Evolutionary conservation across 2,888 invertebrate genomes (phyloP).

Genomic region (Apamea crenata): DNA sequence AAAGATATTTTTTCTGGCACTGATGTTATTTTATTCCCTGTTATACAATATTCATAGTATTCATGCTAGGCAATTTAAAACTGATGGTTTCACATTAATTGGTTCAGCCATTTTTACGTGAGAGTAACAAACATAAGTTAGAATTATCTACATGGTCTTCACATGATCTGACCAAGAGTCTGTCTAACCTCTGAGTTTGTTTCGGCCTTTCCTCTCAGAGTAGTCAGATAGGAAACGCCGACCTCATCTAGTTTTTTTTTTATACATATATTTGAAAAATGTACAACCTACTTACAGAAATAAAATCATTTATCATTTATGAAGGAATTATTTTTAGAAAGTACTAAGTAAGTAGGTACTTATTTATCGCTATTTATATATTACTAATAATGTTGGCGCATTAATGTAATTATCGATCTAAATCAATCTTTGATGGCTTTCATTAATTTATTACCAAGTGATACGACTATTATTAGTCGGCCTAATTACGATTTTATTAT

Average conservation of each 20-base stretch:
- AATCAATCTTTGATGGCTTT: slow-evolving; percentile 25
- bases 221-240: neutral
- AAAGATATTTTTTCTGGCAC: slow-evolving; percentile 12
- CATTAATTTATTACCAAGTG: slow-evolving; percentile 17
- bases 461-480: slow-evolving; percentile 7
- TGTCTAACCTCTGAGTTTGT: neutral
- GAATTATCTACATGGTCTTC: neutral
- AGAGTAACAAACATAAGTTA: neutral
- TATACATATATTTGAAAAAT: too few relatives aligned
- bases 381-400: slow-evolving; percentile 12
- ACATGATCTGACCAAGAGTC: neutral
- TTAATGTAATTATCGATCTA: slow-evolving; percentile 1
- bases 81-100: slow-evolving; percentile 29
- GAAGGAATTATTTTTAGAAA: neutral
- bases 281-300: neutral
- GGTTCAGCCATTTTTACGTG: slow-evolving; percentile 7
- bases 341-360: neutral
- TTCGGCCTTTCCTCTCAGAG: neutral
- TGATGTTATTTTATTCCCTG: slow-evolving; percentile 15
- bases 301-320: neutral
- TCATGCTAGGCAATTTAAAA: slow-evolving; percentile 12
- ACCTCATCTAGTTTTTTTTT: too few relatives aligned
- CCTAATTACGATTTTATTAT: slow-evolving; percentile 17
- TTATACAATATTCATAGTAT: slow-evolving; percentile 32
- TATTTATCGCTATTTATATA: neutral